phyloP scores from a whole-genome alignment of 2,113 vertebrate species.

The Corvus hawaiiensis region DNA sequence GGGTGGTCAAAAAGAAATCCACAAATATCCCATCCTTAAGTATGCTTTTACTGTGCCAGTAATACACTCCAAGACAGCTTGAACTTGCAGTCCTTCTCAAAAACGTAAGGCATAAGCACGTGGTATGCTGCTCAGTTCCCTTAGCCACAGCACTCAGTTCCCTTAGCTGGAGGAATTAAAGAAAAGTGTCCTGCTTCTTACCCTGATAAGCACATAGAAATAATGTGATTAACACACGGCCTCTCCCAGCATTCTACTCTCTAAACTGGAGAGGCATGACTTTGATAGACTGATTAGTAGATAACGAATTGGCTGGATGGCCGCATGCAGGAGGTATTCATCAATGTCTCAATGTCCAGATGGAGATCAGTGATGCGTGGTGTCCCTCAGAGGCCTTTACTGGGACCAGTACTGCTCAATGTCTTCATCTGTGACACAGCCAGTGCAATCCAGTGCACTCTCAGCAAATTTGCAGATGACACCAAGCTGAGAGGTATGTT shows the following conservation, averaged over 20 bases:
- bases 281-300: background rate
- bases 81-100: background rate
- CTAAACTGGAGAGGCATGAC: accelerated
- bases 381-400: accelerated
- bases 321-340: accelerated
- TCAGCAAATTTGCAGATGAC: background rate
- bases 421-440: background rate
- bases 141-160: background rate
- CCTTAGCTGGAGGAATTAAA: background rate
- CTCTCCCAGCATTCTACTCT: background rate
- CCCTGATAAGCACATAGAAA: background rate
- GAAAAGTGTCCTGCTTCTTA: background rate
- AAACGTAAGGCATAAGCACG: background rate
- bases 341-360: too few species aligned
- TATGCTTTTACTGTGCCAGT: background rate
- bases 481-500: background rate
- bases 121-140: background rate
- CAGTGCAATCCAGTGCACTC: background rate
- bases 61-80: background rate
- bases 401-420: background rate
- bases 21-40: background rate
- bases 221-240: background rate
- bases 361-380: too few species aligned
- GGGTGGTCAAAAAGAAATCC: background rate
- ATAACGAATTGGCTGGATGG: background rate